phyloP scores from a whole-genome alignment of 2,888 invertebrate genomes.

The Notodonta ziczac region DNA sequence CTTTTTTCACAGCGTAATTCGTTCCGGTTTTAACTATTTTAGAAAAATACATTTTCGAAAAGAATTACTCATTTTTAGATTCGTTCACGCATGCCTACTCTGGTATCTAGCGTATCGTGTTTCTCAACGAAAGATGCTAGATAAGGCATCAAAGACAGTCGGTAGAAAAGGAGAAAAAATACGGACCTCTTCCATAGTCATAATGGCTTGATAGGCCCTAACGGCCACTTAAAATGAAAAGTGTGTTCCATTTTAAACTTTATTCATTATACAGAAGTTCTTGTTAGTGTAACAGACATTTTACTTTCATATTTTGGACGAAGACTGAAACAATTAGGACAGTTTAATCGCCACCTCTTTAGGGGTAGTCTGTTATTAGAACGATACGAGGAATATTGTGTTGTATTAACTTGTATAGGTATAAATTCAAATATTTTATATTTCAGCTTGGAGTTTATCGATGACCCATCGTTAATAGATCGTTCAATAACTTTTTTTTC shows the following conservation, averaged over 20 bases:
- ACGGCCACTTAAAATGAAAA: constrained; percentile 64
- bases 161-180: constrained; percentile 32
- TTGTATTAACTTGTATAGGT: constrained; percentile 31
- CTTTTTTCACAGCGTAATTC: constrained; percentile 51
- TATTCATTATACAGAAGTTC: constrained; percentile 61
- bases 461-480: neutral
- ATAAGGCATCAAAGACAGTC: constrained; percentile 44
- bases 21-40: constrained; percentile 48
- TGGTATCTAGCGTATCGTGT: constrained; percentile 40
- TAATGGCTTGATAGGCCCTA: constrained; percentile 62
- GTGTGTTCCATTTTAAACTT: constrained; percentile 65
- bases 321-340: constrained; percentile 55
- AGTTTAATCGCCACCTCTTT: constrained; percentile 46
- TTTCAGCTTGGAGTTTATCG: constrained; percentile 24
- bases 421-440: constrained; percentile 26
- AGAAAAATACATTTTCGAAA: constrained; percentile 38
- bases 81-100: constrained; percentile 30
- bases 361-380: constrained; percentile 39
- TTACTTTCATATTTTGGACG: constrained; percentile 58
- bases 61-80: constrained; percentile 40
- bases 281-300: constrained; percentile 60
- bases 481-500: no score
- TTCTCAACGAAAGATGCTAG: constrained; percentile 41
- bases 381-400: constrained; percentile 40
- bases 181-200: constrained; percentile 42